phyloP scores from a whole-genome alignment of 2,797 vertebrate species.

The Brachyalestes nurse region DNA sequence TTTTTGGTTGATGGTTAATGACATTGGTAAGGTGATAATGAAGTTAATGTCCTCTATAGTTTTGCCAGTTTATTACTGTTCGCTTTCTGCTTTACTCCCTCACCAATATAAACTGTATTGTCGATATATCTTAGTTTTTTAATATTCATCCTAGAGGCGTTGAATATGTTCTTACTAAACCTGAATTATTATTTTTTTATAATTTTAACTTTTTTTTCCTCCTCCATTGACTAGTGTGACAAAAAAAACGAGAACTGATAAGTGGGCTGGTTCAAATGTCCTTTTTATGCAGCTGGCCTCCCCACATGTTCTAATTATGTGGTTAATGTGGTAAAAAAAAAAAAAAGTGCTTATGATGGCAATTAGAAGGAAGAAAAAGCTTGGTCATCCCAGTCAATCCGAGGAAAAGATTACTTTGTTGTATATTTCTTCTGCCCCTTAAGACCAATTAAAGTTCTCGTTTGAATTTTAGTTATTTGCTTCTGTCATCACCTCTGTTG shows the following conservation, averaged over 20 bases:
- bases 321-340: neutral
- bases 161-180: conserved; percentile 45
- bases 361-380: conserved; percentile 3
- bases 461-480: conserved; percentile 36
- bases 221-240: conserved; percentile 30
- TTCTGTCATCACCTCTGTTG: conserved; percentile 27
- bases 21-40: conserved; percentile 71
- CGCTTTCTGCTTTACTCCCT: conserved; percentile 48
- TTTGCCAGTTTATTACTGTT: conserved; percentile 67
- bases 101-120: conserved; percentile 49
- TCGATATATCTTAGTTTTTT: conserved; percentile 46
- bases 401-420: conserved; percentile 9
- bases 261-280: conserved; percentile 36
- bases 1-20: conserved; percentile 73
- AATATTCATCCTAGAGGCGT: conserved; percentile 34
- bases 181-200: conserved; percentile 31
- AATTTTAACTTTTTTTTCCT: conserved; percentile 14
- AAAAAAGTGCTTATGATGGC: neutral
- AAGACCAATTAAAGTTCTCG: conserved; percentile 2
- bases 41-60: conserved; percentile 67
- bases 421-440: conserved; percentile 15
- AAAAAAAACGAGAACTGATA: conserved; percentile 25
- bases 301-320: conserved; percentile 3
- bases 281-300: conserved; percentile 9
- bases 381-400: conserved; percentile 8